A percentile compares a stretch with the other conserved stretches of the same genome.
phyloP scores from a whole-genome alignment of 2,888 invertebrate species.

The Epiblema foenella region DNA sequence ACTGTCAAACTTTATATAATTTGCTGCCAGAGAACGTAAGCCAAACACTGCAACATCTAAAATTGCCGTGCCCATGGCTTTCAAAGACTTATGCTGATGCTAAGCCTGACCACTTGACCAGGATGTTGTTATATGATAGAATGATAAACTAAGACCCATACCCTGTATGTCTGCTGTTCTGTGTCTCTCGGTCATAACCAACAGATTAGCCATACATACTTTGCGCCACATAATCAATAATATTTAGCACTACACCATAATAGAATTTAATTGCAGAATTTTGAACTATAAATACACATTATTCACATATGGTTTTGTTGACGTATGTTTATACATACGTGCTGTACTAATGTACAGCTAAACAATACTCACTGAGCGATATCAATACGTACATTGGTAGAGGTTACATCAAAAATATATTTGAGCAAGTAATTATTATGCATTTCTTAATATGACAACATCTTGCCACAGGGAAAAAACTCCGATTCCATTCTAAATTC shows the following conservation, averaged over 20 bases:
- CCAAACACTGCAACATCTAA: background rate
- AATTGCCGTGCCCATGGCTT: background rate
- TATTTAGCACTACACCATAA: conserved; percentile 9
- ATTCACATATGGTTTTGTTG: background rate
- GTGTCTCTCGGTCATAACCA: background rate
- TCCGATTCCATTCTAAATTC: conserved; percentile 23
- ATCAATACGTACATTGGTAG: conserved; percentile 40
- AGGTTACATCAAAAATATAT: conserved; percentile 46
- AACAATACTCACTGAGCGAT: conserved; percentile 47
- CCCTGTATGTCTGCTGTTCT: background rate
- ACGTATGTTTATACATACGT: background rate
- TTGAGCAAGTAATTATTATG: conserved; percentile 51
- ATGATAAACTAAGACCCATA: background rate
- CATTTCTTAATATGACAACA: conserved; percentile 25
- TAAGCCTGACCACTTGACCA: background rate
- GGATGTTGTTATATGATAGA: background rate
- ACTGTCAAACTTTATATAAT: background rate
- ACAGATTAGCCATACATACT: background rate
- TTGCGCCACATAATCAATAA: background rate
- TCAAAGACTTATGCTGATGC: background rate
- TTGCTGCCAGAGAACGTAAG: background rate
- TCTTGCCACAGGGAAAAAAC: conserved; percentile 5
- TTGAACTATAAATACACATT: background rate
- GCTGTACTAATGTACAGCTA: conserved; percentile 24
- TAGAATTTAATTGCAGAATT: background rate